Conservation (phyloP, 1,140 invertebrate species). For the Drosophila kohkoa region DNA sequence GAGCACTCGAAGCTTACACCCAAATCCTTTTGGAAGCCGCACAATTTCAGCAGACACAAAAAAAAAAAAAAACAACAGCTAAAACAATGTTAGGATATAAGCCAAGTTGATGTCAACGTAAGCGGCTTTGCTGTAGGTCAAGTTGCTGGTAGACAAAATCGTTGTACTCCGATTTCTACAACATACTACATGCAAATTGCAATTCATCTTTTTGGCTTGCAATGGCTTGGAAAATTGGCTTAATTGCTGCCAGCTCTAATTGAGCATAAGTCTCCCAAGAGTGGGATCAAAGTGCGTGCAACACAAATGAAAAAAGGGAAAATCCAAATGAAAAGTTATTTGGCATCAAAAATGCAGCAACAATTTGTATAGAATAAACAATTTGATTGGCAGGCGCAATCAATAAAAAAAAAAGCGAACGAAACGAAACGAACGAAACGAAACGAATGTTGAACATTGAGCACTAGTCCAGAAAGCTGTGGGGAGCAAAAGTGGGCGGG, state of each 20-base stretch:
- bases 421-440: background rate
- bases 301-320: background rate
- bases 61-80: slow-evolving; percentile 38
- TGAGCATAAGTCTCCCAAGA: slow-evolving; percentile 59
- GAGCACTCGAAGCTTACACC: too few species aligned
- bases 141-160: slow-evolving; percentile 58
- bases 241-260: slow-evolving; percentile 77
- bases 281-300: slow-evolving; percentile 56
- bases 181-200: slow-evolving; percentile 57
- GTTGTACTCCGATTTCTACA: background rate
- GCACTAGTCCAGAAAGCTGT: background rate
- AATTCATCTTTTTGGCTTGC: slow-evolving; percentile 56
- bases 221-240: slow-evolving; percentile 78
- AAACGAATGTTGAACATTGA: background rate
- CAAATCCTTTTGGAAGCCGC: slow-evolving; percentile 47
- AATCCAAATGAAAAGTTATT: slow-evolving; percentile 62
- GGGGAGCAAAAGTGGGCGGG: background rate
- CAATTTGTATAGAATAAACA: slow-evolving; percentile 69
- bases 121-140: slow-evolving; percentile 79
- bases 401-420: slow-evolving; percentile 56
- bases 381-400: slow-evolving; percentile 75
- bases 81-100: slow-evolving; percentile 25
- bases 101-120: slow-evolving; percentile 64
- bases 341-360: slow-evolving; percentile 78
- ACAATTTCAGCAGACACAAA: slow-evolving; percentile 54